Base-by-base conservation (phyloP, 2,888 invertebrate genomes). In the Drosophila longiperda region DNA sequence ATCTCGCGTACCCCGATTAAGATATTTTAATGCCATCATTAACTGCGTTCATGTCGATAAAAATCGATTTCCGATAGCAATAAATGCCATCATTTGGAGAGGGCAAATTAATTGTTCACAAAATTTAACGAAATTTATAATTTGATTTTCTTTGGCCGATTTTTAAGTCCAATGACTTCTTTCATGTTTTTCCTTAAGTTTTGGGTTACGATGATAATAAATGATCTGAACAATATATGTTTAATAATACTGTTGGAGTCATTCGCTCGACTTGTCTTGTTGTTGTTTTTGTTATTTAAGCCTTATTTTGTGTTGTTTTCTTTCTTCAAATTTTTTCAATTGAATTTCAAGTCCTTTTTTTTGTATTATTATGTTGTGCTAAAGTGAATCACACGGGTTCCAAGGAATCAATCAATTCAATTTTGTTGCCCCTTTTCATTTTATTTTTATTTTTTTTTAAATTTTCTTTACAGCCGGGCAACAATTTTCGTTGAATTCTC, bases 341-440 rank as follows among this genome's bases (percentile, higher is more conserved):
- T 61, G 17, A 58, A 64, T 73, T 78, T 65, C 3, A 42, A 8
- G 20, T 34, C 50, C 34, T 9, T 40, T 59, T 38, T 48, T 38
- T 15, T 45, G 12, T 4, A 15, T 32, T 49, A 32, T 20, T 23
- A 15, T 12, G 3, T 20, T 34, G 33, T 5, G 34, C 17, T 23
- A 20, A 57, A 66, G 60, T 58, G 26, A 34, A 45, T 59, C 66
- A 54, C 62, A 63, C 20, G 61, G 48, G 49, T 62, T 52, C 26
- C 57, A 45, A 17, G 12, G 50, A 86, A 80, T 80, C 87, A 86
- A 88, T 86, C 78, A 78, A 73, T 73, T 78, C 45, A 52, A 74
- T 74, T 86, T 75, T 58, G 33, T 49, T 57, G 53, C 36, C 53
- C 63, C 48, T 62, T 66, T 52, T 60, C n/a, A 3, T 32, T 4